Evolutionary conservation across 1,140 invertebrate genomes (phyloP), one percentile per base, ranked within the genome.

Genomic region (Diprion similis): DNA sequence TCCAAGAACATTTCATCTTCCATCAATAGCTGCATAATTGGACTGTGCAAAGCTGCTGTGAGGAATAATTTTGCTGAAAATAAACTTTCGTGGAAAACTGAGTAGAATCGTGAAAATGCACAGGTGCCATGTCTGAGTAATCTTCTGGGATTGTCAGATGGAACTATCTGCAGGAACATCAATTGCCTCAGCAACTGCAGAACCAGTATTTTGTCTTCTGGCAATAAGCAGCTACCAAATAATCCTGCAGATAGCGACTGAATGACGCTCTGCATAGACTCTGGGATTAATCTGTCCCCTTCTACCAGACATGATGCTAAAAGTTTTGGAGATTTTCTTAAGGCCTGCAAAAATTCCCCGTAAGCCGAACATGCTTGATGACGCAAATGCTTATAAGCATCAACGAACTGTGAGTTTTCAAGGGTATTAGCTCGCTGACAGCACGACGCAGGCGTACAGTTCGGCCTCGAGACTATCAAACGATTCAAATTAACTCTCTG

Each of bases 1-100:
- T 99, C 97, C 65, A 98, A 90, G 87, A 96, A 97, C 83, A 94
- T 93, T 83, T 99, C 97, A 83, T 97, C 96, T 79, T 97, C 96
- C 88, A 95, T 96, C 4, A 99, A 89, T n/a, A 99, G 89, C 66
- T 94, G 92, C 91, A 98, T 95, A 64, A 99, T 95, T 1, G 98
- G 97, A 15, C 93, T 93, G 83, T 98, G 94, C 6, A 99, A 89
- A 4, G 97, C 95, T 17, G 97, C 94, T 0, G 96, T 96, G 4
- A 99, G 90, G 87, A 99, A 99, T 66, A 98, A 91, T 79, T 97
- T 95, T 0, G 96, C 94, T 8, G 96, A 95, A 80, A 96, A 95
- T 64, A 97, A 90, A n/a, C 93, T 93, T 84, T 99, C 98, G 71
- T 95, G 95, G 82, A 98, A 95, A 37, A 94, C 91, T 15, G 94